Evolutionary conservation across 2,888 invertebrate genomes (phyloP).

Genomic region (Notodonta ziczac): DNA sequence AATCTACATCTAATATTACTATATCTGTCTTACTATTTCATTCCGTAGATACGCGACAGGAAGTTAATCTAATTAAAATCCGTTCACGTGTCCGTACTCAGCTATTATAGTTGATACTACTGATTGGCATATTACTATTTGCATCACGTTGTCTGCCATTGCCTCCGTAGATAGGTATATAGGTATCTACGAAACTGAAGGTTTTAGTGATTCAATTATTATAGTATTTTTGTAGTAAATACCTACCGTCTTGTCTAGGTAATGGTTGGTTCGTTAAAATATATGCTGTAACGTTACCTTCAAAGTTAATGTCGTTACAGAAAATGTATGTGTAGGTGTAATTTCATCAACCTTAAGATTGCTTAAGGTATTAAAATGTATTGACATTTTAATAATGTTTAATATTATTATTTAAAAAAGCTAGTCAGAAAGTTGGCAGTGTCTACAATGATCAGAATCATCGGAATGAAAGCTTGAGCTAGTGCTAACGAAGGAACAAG

Average conservation of each 20-base stretch:
- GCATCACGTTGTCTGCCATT: slow-evolving; percentile 24
- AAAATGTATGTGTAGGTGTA: too few relatives aligned
- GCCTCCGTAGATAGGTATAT: slow-evolving; percentile 16
- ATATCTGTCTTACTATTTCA: too few relatives aligned
- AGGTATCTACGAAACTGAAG: not conserved
- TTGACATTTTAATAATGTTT: too few relatives aligned
- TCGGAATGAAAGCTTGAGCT: not conserved
- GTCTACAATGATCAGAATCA: not conserved
- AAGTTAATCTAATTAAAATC: slow-evolving; percentile 59
- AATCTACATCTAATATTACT: too few relatives aligned
- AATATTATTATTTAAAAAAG: too few relatives aligned
- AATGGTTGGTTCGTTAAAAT: not conserved
- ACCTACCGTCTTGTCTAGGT: too few relatives aligned
- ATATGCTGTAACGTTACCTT: not conserved
- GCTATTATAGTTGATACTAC: slow-evolving; percentile 18
- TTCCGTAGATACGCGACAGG: slow-evolving; percentile 27
- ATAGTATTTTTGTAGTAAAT: not conserved
- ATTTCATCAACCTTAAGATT: too few relatives aligned
- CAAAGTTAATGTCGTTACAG: not conserved
- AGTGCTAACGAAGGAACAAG: not conserved
- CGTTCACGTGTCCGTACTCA: slow-evolving; percentile 43
- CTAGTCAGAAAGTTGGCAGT: too few relatives aligned
- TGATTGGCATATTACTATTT: slow-evolving; percentile 35
- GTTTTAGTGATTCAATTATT: not conserved
- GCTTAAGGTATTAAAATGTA: too few relatives aligned